phyloP scores from a whole-genome alignment of 2,797 vertebrate species.

The Tenualosa thibaudeaui region DNA sequence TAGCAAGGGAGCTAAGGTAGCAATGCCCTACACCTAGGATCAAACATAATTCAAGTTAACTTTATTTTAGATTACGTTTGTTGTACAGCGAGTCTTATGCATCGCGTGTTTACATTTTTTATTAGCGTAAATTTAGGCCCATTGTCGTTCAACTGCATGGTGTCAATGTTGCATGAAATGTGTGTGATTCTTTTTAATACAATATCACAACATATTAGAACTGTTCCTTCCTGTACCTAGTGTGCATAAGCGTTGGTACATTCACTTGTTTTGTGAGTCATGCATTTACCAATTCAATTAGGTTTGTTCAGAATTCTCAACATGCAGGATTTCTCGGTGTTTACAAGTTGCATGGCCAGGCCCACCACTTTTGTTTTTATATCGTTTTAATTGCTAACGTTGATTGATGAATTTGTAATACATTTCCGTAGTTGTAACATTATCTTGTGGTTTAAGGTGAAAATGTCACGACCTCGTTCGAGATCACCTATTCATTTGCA shows the following conservation, averaged over 20 bases:
- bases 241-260: neutral
- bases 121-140: neutral
- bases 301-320: neutral
- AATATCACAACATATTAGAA: too few relatives aligned
- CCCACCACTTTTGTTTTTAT: too few relatives aligned
- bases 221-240: too few relatives aligned
- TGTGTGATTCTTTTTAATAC: neutral
- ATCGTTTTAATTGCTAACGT: too few relatives aligned
- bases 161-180: neutral
- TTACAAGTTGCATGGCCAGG: too few relatives aligned
- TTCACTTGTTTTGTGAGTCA: neutral
- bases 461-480: slow-evolving; percentile 72
- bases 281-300: neutral
- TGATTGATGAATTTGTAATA: too few relatives aligned
- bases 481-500: slow-evolving; percentile 60
- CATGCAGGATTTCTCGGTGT: neutral
- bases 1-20: neutral
- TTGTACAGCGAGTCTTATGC: neutral
- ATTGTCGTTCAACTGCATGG: neutral
- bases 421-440: neutral
- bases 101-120: neutral
- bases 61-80: neutral
- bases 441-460: slow-evolving; percentile 55
- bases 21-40: too few relatives aligned
- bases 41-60: neutral